Conservation (phyloP, 2,113 vertebrate genomes). For the Trichomycterus rosablanca region DNA sequence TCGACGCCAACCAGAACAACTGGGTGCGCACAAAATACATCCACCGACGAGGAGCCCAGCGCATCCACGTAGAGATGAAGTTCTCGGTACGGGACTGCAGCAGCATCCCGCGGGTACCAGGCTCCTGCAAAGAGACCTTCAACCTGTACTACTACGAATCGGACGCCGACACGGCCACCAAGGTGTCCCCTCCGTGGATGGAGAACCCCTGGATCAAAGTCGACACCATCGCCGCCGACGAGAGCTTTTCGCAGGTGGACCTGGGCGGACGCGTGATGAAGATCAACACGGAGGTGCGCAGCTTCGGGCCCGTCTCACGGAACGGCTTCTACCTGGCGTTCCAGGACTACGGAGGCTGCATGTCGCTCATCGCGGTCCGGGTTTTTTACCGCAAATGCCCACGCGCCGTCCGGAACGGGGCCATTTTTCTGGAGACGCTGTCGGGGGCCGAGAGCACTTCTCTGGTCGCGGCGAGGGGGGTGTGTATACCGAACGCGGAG, state of each 20-base stretch:
- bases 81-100: slow-evolving; percentile 97
- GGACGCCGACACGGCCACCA: slow-evolving; percentile 82
- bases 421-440: slow-evolving; percentile 88
- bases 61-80: slow-evolving; percentile 98
- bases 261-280: slow-evolving; percentile 95
- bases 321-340: slow-evolving; percentile 95
- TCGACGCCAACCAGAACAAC: slow-evolving; percentile 96
- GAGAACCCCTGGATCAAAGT: slow-evolving; percentile 98
- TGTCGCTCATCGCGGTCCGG: slow-evolving; percentile 93
- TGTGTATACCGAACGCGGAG: slow-evolving; percentile 87
- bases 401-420: slow-evolving; percentile 85
- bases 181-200: slow-evolving; percentile 90
- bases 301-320: slow-evolving; percentile 90
- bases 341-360: slow-evolving; percentile 97
- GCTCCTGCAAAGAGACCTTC: slow-evolving; percentile 98
- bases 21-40: slow-evolving; percentile 98
- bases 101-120: slow-evolving; percentile 93
- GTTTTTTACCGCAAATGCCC: slow-evolving; percentile 97
- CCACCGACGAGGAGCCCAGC: slow-evolving; percentile 82
- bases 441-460: slow-evolving; percentile 96
- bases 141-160: slow-evolving; percentile 96
- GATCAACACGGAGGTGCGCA: slow-evolving; percentile 95
- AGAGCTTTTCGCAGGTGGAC: slow-evolving; percentile 98
- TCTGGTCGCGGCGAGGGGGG: slow-evolving; percentile 84
- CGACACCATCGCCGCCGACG: slow-evolving; percentile 92